Base-by-base conservation (phyloP, 2,113 vertebrate genomes). In the Drymodes brunneopygia region DNA sequence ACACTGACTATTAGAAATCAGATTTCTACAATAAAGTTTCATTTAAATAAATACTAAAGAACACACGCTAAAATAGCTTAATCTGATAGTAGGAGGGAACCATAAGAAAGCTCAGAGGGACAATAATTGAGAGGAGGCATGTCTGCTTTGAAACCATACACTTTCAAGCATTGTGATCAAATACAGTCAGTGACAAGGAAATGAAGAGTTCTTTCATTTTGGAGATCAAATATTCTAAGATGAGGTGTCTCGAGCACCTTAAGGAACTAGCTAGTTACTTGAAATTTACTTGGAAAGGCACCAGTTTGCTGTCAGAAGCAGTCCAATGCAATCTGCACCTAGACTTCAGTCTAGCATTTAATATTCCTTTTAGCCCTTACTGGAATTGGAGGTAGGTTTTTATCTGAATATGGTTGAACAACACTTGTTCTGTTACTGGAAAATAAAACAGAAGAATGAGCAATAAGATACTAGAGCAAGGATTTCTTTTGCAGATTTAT, bases 231-330 rank as follows among this genome's bases (percentile, higher is more conserved):
- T 86, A 56, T 74, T 91, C 42, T 56, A 90, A 86, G 56, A 87
- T 66, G 33, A 96, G 44, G 45, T 86, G 65, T 90, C 86, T 84
- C 70, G 57, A 92, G 33, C 47, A 92, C 78, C 80, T 92, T 56
- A 92, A 94, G n/a, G 33, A 70, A 50, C 6, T 66, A 92, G 33
- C 42, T 72, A 87, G 44, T 44, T 89, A 70, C 27, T 67, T 81
- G 45, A 84, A 90, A 90, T 85, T 84, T 81, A 77, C 83, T 22
- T 96, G 36, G n/a, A 92, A 97, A 96, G 69, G 65, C 75, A 81
- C 28, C 14, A 42, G 44, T 81, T 72, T 90, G 31, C 56, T 71
- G 36, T 50, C 88, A 86, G 58, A 69, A 85, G 57, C 20, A 91
- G 65, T 11, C 51, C 64, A 67, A 38, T 50, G 51, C 45, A 67